These are phyloP conservation scores for Catharus minimus DNA, from an alignment of 2,113 vertebrate species.

Conservation along the genomic window DNA sequence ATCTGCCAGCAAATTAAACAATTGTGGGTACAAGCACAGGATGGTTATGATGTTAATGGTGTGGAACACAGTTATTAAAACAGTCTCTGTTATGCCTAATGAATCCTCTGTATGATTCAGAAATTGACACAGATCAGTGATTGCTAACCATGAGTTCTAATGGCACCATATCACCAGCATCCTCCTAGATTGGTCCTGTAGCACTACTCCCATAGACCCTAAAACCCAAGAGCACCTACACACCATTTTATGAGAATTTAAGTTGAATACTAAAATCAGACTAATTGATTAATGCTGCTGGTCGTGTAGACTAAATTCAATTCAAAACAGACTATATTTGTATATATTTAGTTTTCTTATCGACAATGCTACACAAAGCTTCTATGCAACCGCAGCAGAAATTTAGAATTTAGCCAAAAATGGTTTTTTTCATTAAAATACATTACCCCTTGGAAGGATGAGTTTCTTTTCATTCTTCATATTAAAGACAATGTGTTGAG, in stretches of 20 bases:
- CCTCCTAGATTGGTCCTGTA: not conserved
- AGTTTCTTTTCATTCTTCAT: not conserved
- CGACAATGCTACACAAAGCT: not conserved
- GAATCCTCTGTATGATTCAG: not conserved
- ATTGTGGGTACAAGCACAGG: not conserved
- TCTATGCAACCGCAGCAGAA: not conserved
- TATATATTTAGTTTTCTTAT: not conserved
- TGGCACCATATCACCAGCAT: too few relatives aligned
- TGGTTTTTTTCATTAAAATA: not conserved
- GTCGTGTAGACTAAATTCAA: not conserved
- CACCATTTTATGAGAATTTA: not conserved
- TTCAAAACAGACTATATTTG: not conserved
- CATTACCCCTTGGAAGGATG: not conserved
- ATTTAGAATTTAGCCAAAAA: not conserved
- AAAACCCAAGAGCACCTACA: not conserved
- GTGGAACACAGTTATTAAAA: not conserved
- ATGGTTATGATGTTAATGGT: not conserved
- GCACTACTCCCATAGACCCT: not conserved
- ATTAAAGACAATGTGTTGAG: not conserved
- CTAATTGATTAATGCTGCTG: not conserved
- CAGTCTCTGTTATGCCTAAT: not conserved
- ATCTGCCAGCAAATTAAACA: not conserved
- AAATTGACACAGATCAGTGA: rapidly evolving
- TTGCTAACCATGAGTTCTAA: not conserved
- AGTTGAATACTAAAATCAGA: not conserved